Conservation (phyloP, 2,113 vertebrate genomes). For the Aegypius monachus region DNA sequence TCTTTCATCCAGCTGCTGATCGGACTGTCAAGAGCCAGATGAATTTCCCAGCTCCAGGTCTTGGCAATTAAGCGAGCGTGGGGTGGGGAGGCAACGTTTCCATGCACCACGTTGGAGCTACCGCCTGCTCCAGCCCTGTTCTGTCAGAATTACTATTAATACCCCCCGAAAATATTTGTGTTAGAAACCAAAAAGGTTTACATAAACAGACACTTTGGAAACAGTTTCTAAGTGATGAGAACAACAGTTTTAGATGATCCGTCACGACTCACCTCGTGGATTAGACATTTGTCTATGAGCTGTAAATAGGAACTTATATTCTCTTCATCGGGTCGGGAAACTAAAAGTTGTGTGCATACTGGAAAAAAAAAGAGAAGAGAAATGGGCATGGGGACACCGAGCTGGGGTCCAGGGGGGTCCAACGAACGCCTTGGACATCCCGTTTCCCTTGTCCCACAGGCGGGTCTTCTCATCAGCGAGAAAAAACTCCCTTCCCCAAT, state of each 20-base stretch:
- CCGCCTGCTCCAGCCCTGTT: neutral
- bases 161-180: conserved; percentile 39
- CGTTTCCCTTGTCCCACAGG: neutral
- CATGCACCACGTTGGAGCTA: neutral
- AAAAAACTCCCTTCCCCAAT: neutral
- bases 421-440: neutral
- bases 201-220: conserved; percentile 38
- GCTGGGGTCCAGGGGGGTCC: neutral
- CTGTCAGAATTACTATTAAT: conserved; percentile 40
- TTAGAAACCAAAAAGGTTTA: conserved; percentile 33
- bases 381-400: neutral
- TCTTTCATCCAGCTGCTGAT: neutral
- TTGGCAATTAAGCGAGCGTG: neutral
- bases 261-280: conserved; percentile 87
- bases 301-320: conserved; percentile 98
- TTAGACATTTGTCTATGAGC: conserved; percentile 97
- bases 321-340: conserved; percentile 95
- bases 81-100: neutral
- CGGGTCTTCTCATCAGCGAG: neutral
- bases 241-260: neutral
- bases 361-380: neutral
- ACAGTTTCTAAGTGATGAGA: conserved; percentile 36
- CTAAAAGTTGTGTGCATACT: conserved; percentile 98
- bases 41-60: neutral
- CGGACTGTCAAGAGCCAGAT: neutral